Percentiles rank a stretch among this genome's conserved stretches.
Conservation (phyloP, 2,113 vertebrate species). For the human (Homo sapiens) region GRCh38 chr19:39388001-39388500, state of each 20-base stretch:
- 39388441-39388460: conserved; percentile 97
- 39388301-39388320: neutral
- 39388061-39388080: no score
- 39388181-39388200: neutral
- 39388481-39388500: neutral
- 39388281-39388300: neutral
- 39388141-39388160: neutral
- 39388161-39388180: neutral
- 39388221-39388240: neutral
- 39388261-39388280: neutral
- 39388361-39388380: conserved; percentile 94
- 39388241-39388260: neutral
- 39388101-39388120: no score
- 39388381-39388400: conserved; percentile 99
- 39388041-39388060: no score
- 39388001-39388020: no score
- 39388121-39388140: no score
- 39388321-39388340: conserved; percentile 80
- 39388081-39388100: no score
- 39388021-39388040: no score
- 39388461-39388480: conserved; percentile 87
- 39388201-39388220: neutral
- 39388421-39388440: conserved; percentile 99
- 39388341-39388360: conserved; percentile 97
- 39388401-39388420: conserved; percentile 97